These are phyloP conservation scores for Sinohyriopsis cumingii DNA, from an alignment of 2,888 invertebrate genomes.

Conservation along the genomic window DNA sequence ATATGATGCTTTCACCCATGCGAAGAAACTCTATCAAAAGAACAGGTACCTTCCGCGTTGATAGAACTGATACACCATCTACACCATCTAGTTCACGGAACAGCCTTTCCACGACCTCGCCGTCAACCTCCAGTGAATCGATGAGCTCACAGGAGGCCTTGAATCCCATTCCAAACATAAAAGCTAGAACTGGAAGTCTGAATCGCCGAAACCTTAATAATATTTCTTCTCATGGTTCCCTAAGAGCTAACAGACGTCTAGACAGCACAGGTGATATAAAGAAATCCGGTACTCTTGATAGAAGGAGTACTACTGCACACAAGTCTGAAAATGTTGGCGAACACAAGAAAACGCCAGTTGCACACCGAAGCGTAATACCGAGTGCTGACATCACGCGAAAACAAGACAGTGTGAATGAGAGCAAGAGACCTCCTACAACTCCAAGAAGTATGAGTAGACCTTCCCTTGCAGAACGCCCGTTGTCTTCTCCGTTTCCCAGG, in stretches of 20 bases:
- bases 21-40: slow-evolving; percentile 40
- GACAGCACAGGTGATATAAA: slow-evolving; percentile 30
- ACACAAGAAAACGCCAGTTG: not conserved
- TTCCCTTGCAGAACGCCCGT: too few species aligned
- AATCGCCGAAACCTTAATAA: too few species aligned
- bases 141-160: slow-evolving; percentile 48
- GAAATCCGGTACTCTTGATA: too few species aligned
- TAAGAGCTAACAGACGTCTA: slow-evolving; percentile 28
- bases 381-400: too few species aligned
- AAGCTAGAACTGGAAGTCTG: slow-evolving; percentile 28
- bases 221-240: slow-evolving; percentile 25
- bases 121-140: slow-evolving; percentile 47
- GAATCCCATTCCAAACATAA: slow-evolving; percentile 22
- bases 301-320: too few species aligned
- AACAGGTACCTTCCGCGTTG: slow-evolving; percentile 50
- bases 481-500: slow-evolving; percentile 2
- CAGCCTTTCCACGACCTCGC: slow-evolving; percentile 34
- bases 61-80: slow-evolving; percentile 26
- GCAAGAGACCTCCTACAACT: too few species aligned
- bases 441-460: too few species aligned
- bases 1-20: slow-evolving; percentile 27
- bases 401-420: too few species aligned
- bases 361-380: too few species aligned
- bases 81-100: slow-evolving; percentile 16
- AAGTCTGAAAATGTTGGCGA: not conserved